These are phyloP conservation scores for Xanthia icteritia DNA, from an alignment of 2,888 invertebrate genomes.

Conservation along the genomic window DNA sequence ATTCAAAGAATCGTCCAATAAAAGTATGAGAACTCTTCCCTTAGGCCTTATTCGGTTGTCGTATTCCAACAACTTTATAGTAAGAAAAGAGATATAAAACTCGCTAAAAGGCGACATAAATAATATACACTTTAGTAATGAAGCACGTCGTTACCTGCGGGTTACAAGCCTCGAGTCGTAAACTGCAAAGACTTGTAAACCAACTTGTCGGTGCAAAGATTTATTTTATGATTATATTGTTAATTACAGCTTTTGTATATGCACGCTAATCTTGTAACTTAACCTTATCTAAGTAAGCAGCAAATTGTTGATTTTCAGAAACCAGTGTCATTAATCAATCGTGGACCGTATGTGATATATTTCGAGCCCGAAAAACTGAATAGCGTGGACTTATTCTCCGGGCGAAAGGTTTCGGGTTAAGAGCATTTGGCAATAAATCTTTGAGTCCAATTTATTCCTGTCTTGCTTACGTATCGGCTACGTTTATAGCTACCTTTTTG, in stretches of 20 bases:
- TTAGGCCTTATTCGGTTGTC: constrained; percentile 64
- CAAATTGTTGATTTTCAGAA: constrained; percentile 28
- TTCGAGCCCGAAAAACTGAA: constrained; percentile 74
- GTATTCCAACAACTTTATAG: constrained; percentile 72
- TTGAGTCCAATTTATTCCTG: constrained; percentile 86
- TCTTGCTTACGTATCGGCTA: constrained; percentile 82
- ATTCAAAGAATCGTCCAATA: constrained; percentile 53
- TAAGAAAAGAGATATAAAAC: constrained; percentile 73
- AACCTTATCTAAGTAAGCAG: constrained; percentile 19
- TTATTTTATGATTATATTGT: constrained; percentile 58
- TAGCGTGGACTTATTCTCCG: constrained; percentile 75
- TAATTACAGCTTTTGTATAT: constrained; percentile 57
- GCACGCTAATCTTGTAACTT: constrained; percentile 13
- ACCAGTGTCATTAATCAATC: constrained; percentile 45
- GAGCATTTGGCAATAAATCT: constrained; percentile 89
- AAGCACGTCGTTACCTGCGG: constrained; percentile 80
- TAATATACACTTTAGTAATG: constrained; percentile 82
- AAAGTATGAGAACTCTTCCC: constrained; percentile 45
- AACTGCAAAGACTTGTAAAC: constrained; percentile 75
- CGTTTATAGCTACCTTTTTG: constrained; percentile 83
- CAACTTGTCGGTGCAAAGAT: constrained; percentile 58
- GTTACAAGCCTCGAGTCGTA: constrained; percentile 79
- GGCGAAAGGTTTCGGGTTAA: constrained; percentile 82
- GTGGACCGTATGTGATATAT: constrained; percentile 62
- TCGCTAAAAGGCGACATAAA: constrained; percentile 76